Conservation (phyloP, 1,140 invertebrate genomes). For the Heliconius hewitsoni region DNA sequence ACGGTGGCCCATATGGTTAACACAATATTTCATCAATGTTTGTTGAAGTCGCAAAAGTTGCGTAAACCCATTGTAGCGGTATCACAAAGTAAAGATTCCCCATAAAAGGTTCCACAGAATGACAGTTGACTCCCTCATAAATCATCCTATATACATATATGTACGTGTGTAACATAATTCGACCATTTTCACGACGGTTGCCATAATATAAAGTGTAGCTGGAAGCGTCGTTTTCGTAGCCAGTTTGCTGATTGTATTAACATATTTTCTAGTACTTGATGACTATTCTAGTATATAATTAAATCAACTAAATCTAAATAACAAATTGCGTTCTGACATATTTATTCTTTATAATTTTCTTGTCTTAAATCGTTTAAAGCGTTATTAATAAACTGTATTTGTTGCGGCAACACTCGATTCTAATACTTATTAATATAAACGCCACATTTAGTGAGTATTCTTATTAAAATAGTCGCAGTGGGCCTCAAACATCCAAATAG, state of each 20-base stretch:
- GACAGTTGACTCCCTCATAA: constrained; percentile 62
- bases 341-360: constrained; percentile 24
- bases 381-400: neutral
- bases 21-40: constrained; percentile 43
- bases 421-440: neutral
- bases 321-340: constrained; percentile 6
- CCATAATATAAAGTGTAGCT: constrained; percentile 40
- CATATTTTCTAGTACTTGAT: constrained; percentile 11
- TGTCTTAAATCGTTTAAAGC: constrained; percentile 18
- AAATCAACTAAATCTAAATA: constrained; percentile 1
- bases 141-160: constrained; percentile 49
- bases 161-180: constrained; percentile 52
- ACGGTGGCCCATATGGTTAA: constrained; percentile 36
- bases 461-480: neutral
- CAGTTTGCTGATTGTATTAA: constrained; percentile 31
- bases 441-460: neutral
- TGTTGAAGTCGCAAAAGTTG: constrained; percentile 43
- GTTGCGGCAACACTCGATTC: neutral
- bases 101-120: constrained; percentile 64
- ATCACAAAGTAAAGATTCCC: constrained; percentile 63
- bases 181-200: constrained; percentile 49
- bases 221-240: constrained; percentile 45
- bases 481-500: constrained; percentile 33
- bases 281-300: constrained; percentile 4
- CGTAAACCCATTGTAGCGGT: constrained; percentile 45